These are phyloP conservation scores for Cotesia congregata DNA, from an alignment of 2,888 invertebrate genomes.

Conservation along the genomic window DNA sequence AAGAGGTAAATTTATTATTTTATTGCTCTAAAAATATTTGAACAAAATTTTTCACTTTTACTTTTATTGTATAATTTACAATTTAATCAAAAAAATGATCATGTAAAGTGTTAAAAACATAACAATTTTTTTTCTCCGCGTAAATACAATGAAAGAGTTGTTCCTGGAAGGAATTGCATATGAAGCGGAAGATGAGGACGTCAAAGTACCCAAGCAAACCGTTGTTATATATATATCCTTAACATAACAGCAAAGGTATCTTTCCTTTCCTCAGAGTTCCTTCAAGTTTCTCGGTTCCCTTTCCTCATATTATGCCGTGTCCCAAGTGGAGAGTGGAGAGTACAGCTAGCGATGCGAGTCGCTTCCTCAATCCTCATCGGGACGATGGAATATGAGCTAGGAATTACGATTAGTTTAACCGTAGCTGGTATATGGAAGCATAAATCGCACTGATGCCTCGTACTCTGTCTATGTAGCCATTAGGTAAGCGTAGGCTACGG, in stretches of 20 bases:
- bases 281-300: background rate
- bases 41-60: too few species aligned
- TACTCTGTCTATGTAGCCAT: constrained; percentile 42
- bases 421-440: constrained; percentile 47
- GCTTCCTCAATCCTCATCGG: constrained; percentile 44
- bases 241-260: background rate
- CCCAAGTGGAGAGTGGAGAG: background rate
- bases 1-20: too few species aligned
- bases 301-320: background rate
- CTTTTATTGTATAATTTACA: too few species aligned
- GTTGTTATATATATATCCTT: background rate
- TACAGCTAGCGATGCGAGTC: constrained; percentile 26
- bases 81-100: too few species aligned
- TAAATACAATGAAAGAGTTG: too few species aligned
- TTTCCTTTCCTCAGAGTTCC: too few species aligned
- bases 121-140: too few species aligned
- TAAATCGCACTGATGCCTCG: constrained; percentile 50
- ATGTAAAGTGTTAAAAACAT: too few species aligned
- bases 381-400: constrained; percentile 45
- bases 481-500: constrained; percentile 47
- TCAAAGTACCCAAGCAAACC: constrained; percentile 4
- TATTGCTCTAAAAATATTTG: too few species aligned
- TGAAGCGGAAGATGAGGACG: constrained; percentile 20
- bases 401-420: constrained; percentile 49
- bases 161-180: too few species aligned